These are phyloP conservation scores for Arizona elegans DNA, from an alignment of 2,113 vertebrate species.

Conservation along the genomic window DNA sequence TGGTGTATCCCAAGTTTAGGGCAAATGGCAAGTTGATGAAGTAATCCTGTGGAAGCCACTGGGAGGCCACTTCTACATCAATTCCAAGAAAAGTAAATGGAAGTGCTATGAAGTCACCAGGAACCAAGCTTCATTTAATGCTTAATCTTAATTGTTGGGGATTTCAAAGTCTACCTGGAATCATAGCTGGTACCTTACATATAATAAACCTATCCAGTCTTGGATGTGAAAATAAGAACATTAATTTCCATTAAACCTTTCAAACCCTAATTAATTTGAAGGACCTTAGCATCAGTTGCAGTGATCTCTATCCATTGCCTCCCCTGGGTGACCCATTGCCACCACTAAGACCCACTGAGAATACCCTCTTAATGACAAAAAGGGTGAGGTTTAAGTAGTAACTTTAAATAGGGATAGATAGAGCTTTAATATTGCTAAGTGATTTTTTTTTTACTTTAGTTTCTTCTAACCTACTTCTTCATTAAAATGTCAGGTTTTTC, in stretches of 20 bases:
- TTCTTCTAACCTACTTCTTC: background rate
- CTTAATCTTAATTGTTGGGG: background rate
- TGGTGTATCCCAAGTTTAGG: background rate
- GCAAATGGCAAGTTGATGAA: background rate
- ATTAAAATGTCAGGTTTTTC: background rate
- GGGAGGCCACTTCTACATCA: background rate
- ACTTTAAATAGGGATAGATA: background rate
- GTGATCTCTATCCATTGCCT: background rate
- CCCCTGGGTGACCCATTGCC: background rate
- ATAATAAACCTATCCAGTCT: background rate
- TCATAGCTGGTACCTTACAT: background rate
- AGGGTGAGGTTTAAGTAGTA: background rate
- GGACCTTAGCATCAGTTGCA: background rate
- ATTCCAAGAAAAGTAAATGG: background rate
- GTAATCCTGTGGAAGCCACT: background rate
- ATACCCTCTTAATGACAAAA: background rate
- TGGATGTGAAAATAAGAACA: background rate
- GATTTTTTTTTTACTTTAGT: background rate
- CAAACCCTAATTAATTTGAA: background rate
- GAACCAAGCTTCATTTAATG: background rate
- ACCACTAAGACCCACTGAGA: background rate
- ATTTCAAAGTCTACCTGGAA: background rate
- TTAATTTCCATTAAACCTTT: background rate
- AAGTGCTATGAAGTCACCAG: background rate
- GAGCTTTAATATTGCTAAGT: background rate